These are phyloP conservation scores for Okapia johnstoni DNA, from an alignment of 2,113 vertebrate genomes.

Conservation along the genomic window DNA sequence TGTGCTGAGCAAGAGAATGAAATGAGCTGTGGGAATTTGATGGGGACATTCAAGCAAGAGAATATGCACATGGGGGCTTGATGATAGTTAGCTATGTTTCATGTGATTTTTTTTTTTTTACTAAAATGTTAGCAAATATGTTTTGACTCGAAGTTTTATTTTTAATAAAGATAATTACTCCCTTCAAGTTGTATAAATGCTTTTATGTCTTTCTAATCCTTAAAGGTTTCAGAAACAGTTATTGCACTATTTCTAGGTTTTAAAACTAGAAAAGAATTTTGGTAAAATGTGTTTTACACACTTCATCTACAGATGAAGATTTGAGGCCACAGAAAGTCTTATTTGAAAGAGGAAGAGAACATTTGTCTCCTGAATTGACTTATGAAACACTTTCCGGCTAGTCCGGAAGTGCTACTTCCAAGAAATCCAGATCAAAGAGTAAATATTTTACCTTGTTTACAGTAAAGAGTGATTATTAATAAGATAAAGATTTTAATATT, in stretches of 20 bases:
- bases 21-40: neutral
- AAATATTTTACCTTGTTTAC: neutral
- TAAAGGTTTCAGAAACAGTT: neutral
- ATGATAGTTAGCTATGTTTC: neutral
- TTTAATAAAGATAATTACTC: neutral
- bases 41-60: neutral
- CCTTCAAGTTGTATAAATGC: neutral
- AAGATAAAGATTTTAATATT: neutral
- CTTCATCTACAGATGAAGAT: neutral
- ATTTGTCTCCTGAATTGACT: neutral
- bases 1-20: neutral
- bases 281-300: neutral
- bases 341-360: neutral
- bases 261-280: neutral
- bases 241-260: neutral
- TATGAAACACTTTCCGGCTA: neutral
- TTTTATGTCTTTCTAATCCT: neutral
- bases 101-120: neutral
- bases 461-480: neutral
- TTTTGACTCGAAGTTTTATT: constrained; percentile 18
- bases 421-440: neutral
- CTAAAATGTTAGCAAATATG: neutral
- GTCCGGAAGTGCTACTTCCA: neutral
- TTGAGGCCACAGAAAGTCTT: neutral
- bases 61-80: neutral